Evolutionary conservation across 2,797 vertebrate genomes (phyloP).

Genomic region (Alca torda): DNA sequence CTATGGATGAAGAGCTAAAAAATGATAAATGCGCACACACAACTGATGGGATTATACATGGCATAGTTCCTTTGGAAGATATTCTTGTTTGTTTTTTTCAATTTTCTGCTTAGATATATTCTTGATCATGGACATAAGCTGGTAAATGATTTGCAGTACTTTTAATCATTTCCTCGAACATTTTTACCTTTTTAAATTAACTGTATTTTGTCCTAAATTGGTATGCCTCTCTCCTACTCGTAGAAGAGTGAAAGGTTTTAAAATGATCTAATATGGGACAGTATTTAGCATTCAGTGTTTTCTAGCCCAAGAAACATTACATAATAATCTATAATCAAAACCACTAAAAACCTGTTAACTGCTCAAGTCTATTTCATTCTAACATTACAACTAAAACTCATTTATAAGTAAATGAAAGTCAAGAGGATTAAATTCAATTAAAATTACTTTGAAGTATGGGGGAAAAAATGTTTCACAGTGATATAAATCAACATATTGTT

Average conservation of each 20-base stretch:
- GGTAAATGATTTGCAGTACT: slow-evolving; percentile 43
- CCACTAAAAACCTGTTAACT: slow-evolving; percentile 73
- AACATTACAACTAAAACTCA: slow-evolving; percentile 75
- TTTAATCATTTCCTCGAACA: slow-evolving; percentile 26
- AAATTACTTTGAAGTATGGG: slow-evolving; percentile 77
- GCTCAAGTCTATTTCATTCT: slow-evolving; percentile 71
- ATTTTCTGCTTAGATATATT: neutral
- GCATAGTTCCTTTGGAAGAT: neutral
- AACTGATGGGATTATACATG: slow-evolving; percentile 1
- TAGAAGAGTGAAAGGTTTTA: slow-evolving; percentile 26
- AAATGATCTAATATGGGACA: slow-evolving; percentile 16
- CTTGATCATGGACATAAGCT: neutral
- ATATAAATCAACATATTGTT: slow-evolving; percentile 75
- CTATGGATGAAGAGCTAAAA: slow-evolving; percentile 58
- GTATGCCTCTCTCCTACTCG: slow-evolving; percentile 19
- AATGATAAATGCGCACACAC: slow-evolving; percentile 24
- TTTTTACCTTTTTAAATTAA: slow-evolving; percentile 54
- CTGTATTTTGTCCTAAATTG: slow-evolving; percentile 40
- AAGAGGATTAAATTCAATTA: slow-evolving; percentile 81
- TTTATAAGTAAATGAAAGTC: slow-evolving; percentile 81
- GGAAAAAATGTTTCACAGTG: slow-evolving; percentile 65
- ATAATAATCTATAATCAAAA: slow-evolving; percentile 77
- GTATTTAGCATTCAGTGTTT: slow-evolving; percentile 62
- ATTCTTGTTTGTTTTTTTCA: neutral
- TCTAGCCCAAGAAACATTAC: slow-evolving; percentile 64